Evolutionary conservation across 2,888 invertebrate genomes (phyloP).

Genomic region (Polydrusus tereticollis): DNA sequence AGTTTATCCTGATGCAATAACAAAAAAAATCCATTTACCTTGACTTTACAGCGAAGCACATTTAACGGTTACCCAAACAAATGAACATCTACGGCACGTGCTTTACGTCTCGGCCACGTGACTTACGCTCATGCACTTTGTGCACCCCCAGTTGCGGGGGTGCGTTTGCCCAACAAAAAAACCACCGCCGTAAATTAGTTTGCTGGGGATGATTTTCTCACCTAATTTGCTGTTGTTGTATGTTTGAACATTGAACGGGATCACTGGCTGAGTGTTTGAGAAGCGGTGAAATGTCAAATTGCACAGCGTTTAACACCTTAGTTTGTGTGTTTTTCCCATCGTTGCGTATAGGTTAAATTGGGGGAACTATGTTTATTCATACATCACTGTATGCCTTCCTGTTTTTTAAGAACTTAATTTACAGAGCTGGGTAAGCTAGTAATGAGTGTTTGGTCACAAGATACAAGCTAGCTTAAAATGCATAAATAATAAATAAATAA

Average conservation of each 20-base stretch:
- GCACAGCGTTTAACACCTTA: conserved; percentile 24
- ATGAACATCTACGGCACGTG: conserved; percentile 50
- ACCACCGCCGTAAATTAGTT: conserved; percentile 30
- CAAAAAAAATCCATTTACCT: conserved; percentile 7
- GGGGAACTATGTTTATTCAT: conserved; percentile 1
- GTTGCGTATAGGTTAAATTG: not conserved
- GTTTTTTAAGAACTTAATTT: too few species aligned
- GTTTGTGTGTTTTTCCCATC: conserved; percentile 38
- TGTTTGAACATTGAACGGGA: conserved; percentile 39
- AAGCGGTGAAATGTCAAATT: conserved; percentile 44
- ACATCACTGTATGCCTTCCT: too few species aligned
- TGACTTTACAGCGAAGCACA: conserved; percentile 26
- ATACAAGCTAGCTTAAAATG: too few species aligned
- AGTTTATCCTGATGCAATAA: not conserved
- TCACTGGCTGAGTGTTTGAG: conserved; percentile 10
- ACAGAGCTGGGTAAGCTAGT: too few species aligned
- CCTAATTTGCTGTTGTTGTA: conserved; percentile 33
- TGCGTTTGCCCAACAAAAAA: conserved; percentile 28
- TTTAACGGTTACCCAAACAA: conserved; percentile 50
- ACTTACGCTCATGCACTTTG: conserved; percentile 25
- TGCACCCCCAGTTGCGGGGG: conserved; percentile 45
- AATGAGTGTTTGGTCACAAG: too few species aligned
- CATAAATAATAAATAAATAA: too few species aligned
- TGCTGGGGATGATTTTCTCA: conserved; percentile 32
- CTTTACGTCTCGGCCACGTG: conserved; percentile 25